Conservation (phyloP, 2,113 vertebrate species). For the Dicrurus megarhynchus region DNA sequence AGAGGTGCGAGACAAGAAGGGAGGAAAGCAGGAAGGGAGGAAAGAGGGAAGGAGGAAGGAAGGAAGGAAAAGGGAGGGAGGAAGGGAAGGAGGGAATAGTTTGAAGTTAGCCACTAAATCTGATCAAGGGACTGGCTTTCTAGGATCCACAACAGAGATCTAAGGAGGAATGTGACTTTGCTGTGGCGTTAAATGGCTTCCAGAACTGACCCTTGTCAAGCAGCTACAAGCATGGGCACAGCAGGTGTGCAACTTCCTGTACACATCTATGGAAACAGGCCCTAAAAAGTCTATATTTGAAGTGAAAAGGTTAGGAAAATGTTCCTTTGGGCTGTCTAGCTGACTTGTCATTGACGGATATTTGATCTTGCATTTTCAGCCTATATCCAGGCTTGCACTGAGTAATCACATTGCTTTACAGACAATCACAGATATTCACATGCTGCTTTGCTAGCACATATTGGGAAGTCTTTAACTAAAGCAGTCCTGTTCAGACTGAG, state of each 20-base stretch:
- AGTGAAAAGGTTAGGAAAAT: not conserved
- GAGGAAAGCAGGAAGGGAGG: not conserved
- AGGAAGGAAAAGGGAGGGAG: not conserved
- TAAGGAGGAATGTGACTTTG: conserved; percentile 15
- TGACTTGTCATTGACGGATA: not conserved
- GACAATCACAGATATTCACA: not conserved
- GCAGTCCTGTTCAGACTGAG: not conserved
- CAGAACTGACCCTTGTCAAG: not conserved
- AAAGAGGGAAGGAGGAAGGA: not conserved
- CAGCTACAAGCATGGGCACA: not conserved
- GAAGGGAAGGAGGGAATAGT: not conserved
- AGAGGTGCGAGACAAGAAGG: not conserved
- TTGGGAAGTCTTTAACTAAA: not conserved
- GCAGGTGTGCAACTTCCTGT: not conserved
- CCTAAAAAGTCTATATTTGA: not conserved
- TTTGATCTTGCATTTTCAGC: not conserved
- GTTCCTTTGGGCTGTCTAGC: not conserved
- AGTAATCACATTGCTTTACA: not conserved
- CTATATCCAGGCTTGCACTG: not conserved
- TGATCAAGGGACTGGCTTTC: not conserved
- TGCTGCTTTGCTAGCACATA: not conserved
- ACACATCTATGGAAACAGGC: not conserved
- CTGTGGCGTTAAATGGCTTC: not conserved
- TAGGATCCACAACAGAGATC: not conserved
- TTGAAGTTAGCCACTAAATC: not conserved